Evolutionary conservation across 1,140 invertebrate species (phyloP).

Genomic region (Cephus cinctus): DNA sequence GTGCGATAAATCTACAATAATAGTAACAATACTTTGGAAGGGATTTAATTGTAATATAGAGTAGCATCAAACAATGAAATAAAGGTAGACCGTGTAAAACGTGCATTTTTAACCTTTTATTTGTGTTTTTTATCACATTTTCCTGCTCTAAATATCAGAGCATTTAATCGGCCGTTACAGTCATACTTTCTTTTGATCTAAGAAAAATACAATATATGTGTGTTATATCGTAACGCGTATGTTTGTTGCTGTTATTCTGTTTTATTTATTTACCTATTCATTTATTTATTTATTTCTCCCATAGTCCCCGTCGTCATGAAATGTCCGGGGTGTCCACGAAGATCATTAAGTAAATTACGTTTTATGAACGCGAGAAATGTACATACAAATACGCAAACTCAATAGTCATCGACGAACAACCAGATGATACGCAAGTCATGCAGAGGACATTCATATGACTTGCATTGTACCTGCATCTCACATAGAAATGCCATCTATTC

Average conservation of each 20-base stretch:
- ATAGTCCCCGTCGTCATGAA: background rate
- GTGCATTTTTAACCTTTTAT: constrained; percentile 8
- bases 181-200: constrained; percentile 6
- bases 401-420: background rate
- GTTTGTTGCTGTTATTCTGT: constrained; percentile 1
- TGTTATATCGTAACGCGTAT: background rate
- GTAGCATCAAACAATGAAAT: too few species aligned
- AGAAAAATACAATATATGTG: constrained; percentile 2
- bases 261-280: background rate
- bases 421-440: too few species aligned
- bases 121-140: constrained; percentile 6
- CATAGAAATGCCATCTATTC: too few species aligned
- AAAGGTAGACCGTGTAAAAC: too few species aligned
- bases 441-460: too few species aligned
- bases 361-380: constrained; percentile 1
- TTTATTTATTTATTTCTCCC: constrained; percentile 5
- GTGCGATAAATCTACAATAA: too few species aligned
- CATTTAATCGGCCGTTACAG: background rate
- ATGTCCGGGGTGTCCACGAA: too few species aligned
- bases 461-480: too few species aligned
- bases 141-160: background rate
- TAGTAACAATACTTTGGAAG: too few species aligned
- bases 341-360: background rate
- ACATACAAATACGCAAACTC: constrained; percentile 2
- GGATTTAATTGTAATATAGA: too few species aligned